Evolutionary conservation across 2,797 vertebrate genomes (phyloP), one percentile per base, ranked within the genome.

Genomic region (Scomberomorus guttatus): DNA sequence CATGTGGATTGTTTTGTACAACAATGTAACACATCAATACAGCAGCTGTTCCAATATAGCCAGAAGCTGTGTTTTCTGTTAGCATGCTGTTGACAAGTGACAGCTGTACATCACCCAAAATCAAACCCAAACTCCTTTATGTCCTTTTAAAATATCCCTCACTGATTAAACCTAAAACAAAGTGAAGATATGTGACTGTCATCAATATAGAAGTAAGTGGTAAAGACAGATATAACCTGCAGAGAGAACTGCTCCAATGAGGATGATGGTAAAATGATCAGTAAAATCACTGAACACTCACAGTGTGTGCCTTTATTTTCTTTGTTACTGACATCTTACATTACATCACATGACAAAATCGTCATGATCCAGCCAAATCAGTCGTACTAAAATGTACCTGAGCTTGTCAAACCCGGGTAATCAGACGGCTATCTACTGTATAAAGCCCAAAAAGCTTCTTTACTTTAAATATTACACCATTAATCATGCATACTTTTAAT

Each of bases 401-500:
- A 75, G 29, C 46, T 48, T 32, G 9, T 61, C 3, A 52, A 74
- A 55, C 27, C 48, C 17, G 44, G 25, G 60, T 6, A 55, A 9
- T 57, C 13, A 57, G 22, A 58, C 14, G 37, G 18, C 9, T 2
- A 58, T 22, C 12, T 5, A 39, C 27, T 55, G 17, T 15, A 3
- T 25, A 2, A 32, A 20, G 6, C 15, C 3, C 4, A 32, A 22
- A 22, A 29, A 22, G 56, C 18, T 29, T 72, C 48, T 10, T 37
- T 25, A 58, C n/a, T 8, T 58, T 1, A 48, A 48, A 24, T 22
- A 2, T 3, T 3, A 50, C 1, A 17, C 20, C n/a, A 37, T 46
- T 39, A 57, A 32, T 32, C 22, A 48, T 44, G 18, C 18, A 34
- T 57, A 52, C 24, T 48, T 77, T 75, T 46, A 6, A 56, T 18